Conservation (phyloP, 2,113 vertebrate species). For the Andinoacara biseriatus region DNA sequence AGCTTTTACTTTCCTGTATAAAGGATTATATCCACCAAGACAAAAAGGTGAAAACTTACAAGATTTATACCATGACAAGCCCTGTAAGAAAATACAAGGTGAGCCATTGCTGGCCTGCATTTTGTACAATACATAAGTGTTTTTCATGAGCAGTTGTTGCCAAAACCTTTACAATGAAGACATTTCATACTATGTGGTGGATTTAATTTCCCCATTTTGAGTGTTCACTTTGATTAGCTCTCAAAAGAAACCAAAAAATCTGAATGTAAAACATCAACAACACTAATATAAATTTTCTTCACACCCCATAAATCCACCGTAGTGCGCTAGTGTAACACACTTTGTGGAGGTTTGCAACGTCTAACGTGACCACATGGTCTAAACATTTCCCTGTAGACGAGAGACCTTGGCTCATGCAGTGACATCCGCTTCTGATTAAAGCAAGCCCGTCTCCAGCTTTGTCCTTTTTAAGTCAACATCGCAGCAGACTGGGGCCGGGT, state of each 20-base stretch:
- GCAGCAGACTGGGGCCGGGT: conserved; percentile 36
- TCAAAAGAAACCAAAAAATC: not conserved
- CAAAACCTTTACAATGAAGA: not conserved
- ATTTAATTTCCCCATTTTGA: conserved; percentile 2
- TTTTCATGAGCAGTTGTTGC: not conserved
- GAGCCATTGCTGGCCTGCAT: not conserved
- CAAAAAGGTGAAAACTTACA: not conserved
- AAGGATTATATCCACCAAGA: not conserved
- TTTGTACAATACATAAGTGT: not conserved
- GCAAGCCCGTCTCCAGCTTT: conserved; percentile 46
- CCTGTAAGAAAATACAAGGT: not conserved
- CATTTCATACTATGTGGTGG: not conserved
- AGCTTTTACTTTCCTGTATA: not conserved
- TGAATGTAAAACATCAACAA: conserved; percentile 9
- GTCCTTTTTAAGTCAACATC: conserved; percentile 59
- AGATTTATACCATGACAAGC: not conserved
- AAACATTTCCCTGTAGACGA: conserved; percentile 51
- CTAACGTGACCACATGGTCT: conserved; percentile 36
- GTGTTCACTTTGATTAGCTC: not conserved
- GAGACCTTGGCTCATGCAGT: conserved; percentile 47
- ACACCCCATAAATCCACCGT: conserved; percentile 33
- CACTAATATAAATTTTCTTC: conserved; percentile 5
- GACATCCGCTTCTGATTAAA: conserved; percentile 72
- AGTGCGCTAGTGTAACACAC: not conserved
- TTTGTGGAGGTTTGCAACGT: conserved; percentile 20